Evolutionary conservation across 2,797 vertebrate genomes (phyloP).

Genomic region (Forpus xanthops): DNA sequence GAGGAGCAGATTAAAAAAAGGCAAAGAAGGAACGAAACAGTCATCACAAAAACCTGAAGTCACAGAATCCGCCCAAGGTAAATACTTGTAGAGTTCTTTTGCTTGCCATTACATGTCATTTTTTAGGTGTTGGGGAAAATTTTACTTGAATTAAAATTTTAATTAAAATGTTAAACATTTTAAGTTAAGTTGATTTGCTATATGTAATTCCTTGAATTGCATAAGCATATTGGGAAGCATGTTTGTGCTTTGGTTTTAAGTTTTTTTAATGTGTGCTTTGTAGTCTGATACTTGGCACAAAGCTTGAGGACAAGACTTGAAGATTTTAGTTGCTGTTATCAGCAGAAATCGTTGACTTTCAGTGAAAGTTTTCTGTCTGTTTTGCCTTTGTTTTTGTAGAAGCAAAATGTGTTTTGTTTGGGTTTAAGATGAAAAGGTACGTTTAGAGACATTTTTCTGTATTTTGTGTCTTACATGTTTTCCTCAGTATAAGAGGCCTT

Average conservation of each 20-base stretch:
- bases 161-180: neutral
- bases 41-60: conserved; percentile 63
- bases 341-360: neutral
- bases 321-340: neutral
- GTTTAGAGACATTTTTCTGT: neutral
- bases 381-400: neutral
- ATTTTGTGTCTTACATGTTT: neutral
- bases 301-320: neutral
- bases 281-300: neutral
- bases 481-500: neutral
- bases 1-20: conserved; percentile 82
- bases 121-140: neutral
- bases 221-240: neutral
- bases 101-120: neutral
- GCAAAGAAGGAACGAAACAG: conserved; percentile 67
- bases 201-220: neutral
- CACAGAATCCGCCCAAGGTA: conserved; percentile 72
- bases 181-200: neutral
- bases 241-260: neutral
- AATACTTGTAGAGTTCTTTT: neutral
- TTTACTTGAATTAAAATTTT: neutral
- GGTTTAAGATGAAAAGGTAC: neutral
- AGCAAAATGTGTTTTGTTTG: neutral
- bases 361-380: neutral
- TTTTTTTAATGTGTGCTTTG: neutral